Evolutionary conservation across 30 jellyfish, hydroid and myxozoan genomes (phyloP).

Genomic region (Hydractinia echinata): DNA sequence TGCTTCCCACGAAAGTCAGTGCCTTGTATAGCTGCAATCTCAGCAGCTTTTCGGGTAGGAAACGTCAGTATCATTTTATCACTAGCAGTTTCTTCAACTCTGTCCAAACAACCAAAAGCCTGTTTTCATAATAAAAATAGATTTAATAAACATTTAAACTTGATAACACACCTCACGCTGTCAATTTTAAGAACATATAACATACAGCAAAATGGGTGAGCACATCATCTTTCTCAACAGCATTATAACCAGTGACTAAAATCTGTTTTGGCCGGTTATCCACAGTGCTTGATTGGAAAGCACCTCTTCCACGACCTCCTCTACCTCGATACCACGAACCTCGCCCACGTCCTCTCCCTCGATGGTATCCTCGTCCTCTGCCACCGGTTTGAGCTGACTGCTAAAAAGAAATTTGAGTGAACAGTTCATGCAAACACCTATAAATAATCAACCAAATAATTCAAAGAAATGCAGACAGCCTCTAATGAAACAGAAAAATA

Average conservation of each 20-base stretch:
- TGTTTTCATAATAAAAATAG: neutral
- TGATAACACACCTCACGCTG: neutral
- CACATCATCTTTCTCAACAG: slow-evolving; percentile 70
- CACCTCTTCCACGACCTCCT: slow-evolving; percentile 71
- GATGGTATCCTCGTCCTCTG: slow-evolving; percentile 55
- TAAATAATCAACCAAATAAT: no score
- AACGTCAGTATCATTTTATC: slow-evolving; percentile 83
- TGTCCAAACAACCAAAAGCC: slow-evolving; percentile 74
- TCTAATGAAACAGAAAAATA: neutral
- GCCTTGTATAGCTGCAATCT: slow-evolving; percentile 80
- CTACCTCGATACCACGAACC: slow-evolving; percentile 48
- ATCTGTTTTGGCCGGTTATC: slow-evolving; percentile 88
- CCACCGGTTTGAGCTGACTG: neutral
- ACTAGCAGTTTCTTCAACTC: slow-evolving; percentile 85
- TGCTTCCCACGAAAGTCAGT: slow-evolving; percentile 69
- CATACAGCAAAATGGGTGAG: slow-evolving; percentile 88
- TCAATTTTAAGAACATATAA: neutral
- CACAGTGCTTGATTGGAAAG: slow-evolving; percentile 38
- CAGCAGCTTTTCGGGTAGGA: slow-evolving; percentile 91
- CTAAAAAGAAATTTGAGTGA: neutral
- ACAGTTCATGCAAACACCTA: neutral
- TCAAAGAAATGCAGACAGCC: neutral
- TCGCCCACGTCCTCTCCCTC: slow-evolving; percentile 57
- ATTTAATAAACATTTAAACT: neutral
- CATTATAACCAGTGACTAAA: slow-evolving; percentile 78